Percentiles rank a stretch among this genome's conserved stretches.
Evolutionary conservation across 2,113 vertebrate species (phyloP).

Genomic region (Empidonax traillii): DNA sequence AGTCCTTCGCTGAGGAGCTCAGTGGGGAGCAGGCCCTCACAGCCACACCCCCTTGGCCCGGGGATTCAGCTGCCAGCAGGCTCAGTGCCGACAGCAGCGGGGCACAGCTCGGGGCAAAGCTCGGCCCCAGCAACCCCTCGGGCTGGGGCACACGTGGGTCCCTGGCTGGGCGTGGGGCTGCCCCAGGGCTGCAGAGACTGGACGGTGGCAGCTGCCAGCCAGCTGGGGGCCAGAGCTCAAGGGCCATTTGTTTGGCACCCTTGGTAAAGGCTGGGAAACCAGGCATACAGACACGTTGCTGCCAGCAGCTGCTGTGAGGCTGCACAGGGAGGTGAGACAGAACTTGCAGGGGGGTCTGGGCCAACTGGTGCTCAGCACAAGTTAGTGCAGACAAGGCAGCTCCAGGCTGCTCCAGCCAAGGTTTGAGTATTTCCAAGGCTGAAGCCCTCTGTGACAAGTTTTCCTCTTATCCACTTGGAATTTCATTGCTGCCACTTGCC

Average conservation of each 20-base stretch:
- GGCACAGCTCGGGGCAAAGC: neutral
- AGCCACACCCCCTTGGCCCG: fast-evolving
- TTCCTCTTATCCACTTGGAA: fast-evolving
- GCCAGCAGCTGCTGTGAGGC: fast-evolving
- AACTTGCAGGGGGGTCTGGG: fast-evolving
- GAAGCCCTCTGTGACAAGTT: fast-evolving
- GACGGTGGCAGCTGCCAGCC: neutral
- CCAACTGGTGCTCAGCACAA: neutral
- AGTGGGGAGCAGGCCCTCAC: neutral
- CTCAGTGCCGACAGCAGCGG: neutral
- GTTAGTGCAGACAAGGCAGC: neutral
- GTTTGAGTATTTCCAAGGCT: neutral
- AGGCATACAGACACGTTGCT: fast-evolving
- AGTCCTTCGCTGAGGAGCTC: neutral
- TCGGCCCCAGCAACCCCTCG: fast-evolving
- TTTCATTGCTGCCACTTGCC: neutral
- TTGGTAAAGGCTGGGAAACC: neutral
- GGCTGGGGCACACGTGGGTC: neutral
- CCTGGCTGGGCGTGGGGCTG: neutral
- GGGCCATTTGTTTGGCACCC: neutral
- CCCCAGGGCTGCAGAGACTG: neutral
- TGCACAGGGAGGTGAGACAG: neutral
- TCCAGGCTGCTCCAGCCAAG: neutral
- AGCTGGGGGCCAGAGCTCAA: neutral
- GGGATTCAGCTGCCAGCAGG: neutral